These are phyloP conservation scores for Watsonalla binaria DNA, from an alignment of 2,888 invertebrate genomes.

Conservation along the genomic window DNA sequence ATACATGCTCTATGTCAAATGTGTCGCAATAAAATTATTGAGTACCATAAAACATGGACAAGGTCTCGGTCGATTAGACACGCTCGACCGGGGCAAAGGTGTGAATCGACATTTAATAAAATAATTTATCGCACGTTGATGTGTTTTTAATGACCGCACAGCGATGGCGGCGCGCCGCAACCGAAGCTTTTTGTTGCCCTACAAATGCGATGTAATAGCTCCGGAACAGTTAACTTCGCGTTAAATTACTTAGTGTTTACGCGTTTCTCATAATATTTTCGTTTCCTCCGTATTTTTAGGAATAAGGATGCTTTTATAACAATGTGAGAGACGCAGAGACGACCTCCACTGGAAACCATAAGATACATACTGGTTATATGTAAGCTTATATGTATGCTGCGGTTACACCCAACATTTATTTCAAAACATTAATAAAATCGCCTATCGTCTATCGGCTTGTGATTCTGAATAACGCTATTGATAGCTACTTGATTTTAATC, in stretches of 20 bases:
- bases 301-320: no score
- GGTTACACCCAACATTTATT: no score
- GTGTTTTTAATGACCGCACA: constrained; percentile 65
- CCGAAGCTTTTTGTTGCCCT: constrained; percentile 5
- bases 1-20: background rate
- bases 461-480: no score
- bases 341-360: no score
- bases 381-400: no score
- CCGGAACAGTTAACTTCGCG: constrained; percentile 5
- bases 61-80: constrained; percentile 48
- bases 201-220: constrained; percentile 7
- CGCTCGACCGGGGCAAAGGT: constrained; percentile 57
- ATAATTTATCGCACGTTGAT: constrained; percentile 66
- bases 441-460: no score
- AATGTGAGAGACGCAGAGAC: no score
- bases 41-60: constrained; percentile 30
- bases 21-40: constrained; percentile 6
- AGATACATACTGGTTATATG: no score
- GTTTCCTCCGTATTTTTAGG: no score
- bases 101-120: constrained; percentile 74
- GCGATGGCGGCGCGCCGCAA: background rate
- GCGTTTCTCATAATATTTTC: no score
- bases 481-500: no score
- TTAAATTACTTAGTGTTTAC: background rate
- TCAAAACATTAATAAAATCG: no score